Conservation (phyloP, 2,113 vertebrate genomes). For the Corydoras sp. region DNA sequence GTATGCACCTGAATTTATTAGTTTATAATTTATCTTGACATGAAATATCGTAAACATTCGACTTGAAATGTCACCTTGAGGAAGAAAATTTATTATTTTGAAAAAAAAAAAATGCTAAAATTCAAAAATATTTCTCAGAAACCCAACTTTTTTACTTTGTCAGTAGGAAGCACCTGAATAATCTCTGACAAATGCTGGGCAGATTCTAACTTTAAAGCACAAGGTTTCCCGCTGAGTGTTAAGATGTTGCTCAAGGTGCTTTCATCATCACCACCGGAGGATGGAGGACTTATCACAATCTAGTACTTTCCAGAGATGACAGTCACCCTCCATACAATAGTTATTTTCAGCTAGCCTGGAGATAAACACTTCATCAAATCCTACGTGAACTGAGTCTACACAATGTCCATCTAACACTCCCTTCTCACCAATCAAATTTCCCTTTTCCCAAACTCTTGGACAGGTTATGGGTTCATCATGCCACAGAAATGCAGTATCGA, state of each 20-base stretch:
- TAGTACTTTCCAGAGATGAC: slow-evolving; percentile 1
- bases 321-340: slow-evolving; percentile 32
- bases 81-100: too few species aligned
- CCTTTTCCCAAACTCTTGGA: slow-evolving; percentile 43
- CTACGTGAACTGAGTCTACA: slow-evolving; percentile 18
- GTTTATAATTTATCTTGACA: too few species aligned
- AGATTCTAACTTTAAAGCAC: slow-evolving; percentile 16
- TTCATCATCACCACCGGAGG: background rate
- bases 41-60: too few species aligned
- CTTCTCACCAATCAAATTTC: slow-evolving; percentile 30
- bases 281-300: slow-evolving; percentile 32
- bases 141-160: background rate
- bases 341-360: slow-evolving; percentile 26
- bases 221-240: background rate
- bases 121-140: too few species aligned
- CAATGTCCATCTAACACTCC: slow-evolving; percentile 30
- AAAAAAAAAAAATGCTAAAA: too few species aligned
- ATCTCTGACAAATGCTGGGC: slow-evolving; percentile 15
- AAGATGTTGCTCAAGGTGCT: slow-evolving; percentile 1
- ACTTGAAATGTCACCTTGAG: too few species aligned
- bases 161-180: slow-evolving; percentile 8
- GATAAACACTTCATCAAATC: slow-evolving; percentile 32
- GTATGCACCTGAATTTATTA: too few species aligned
- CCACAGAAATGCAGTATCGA: slow-evolving; percentile 55
- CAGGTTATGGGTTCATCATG: slow-evolving; percentile 49